Conservation (phyloP, 2,888 invertebrate genomes). For the Axea sp. region DNA sequence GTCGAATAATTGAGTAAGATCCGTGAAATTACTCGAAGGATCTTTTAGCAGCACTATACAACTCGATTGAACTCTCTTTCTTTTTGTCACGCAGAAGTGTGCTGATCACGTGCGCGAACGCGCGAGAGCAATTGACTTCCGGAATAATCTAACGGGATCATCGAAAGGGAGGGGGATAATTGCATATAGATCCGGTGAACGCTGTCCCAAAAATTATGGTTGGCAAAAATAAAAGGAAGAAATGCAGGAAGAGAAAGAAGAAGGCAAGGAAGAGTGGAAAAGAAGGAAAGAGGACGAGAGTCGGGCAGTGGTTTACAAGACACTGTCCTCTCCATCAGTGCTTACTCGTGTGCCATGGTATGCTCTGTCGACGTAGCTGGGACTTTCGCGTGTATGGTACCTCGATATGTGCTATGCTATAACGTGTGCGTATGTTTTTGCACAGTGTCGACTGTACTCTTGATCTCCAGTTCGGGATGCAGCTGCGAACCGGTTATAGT, state of each 20-base stretch:
- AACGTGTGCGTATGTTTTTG: no score
- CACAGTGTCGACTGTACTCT: no score
- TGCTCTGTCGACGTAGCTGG: background rate
- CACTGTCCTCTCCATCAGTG: conserved; percentile 16
- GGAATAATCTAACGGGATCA: conserved; percentile 23
- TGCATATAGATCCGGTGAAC: conserved; percentile 36
- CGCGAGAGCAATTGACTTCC: conserved; percentile 27
- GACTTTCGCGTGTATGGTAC: no score
- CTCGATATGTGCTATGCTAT: no score
- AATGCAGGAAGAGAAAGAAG: background rate
- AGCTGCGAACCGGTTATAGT: conserved; percentile 78
- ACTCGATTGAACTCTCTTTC: no score
- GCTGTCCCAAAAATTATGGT: conserved; percentile 6
- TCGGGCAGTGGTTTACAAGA: conserved; percentile 51
- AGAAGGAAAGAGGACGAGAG: conserved; percentile 6
- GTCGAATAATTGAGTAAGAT: no score
- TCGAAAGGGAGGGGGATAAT: conserved; percentile 5
- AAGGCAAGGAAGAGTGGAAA: no score
- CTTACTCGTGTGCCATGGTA: no score
- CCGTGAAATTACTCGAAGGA: no score
- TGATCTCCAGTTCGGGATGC: no score
- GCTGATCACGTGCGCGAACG: conserved; percentile 42
- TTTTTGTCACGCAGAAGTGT: conserved; percentile 30
- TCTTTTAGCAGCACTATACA: no score
- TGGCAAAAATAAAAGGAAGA: conserved; percentile 1